A percentile compares a stretch with the other conserved stretches of the same genome.
phyloP scores from a whole-genome alignment of 2,113 vertebrate genomes.

The Micronycteris hirsuta region DNA sequence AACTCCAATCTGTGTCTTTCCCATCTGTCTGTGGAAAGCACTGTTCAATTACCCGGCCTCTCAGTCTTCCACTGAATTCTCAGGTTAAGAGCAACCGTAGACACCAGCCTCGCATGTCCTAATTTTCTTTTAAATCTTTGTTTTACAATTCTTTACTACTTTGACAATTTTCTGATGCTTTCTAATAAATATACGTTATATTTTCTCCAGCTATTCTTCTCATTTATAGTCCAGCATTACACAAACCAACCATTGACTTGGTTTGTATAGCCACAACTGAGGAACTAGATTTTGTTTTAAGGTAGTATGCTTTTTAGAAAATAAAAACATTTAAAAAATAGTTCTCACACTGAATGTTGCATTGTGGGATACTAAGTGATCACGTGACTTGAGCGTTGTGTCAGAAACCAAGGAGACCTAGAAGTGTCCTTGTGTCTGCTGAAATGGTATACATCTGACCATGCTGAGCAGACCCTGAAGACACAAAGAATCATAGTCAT shows the following conservation, averaged over 20 bases:
- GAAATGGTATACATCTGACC: background rate
- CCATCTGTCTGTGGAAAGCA: background rate
- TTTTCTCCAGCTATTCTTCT: background rate
- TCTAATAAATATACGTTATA: background rate
- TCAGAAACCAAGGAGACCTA: background rate
- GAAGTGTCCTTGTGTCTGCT: background rate
- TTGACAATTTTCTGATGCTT: background rate
- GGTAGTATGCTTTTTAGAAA: background rate
- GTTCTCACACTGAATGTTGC: background rate
- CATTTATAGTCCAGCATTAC: background rate
- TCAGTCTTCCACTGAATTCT: background rate
- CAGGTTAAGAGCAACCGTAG: background rate
- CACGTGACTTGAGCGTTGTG: background rate
- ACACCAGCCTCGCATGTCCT: background rate
- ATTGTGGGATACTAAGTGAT: background rate
- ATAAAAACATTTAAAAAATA: background rate
- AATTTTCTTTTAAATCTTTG: background rate
- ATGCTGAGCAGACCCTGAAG: background rate
- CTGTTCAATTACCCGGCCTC: background rate
- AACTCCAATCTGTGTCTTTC: background rate
- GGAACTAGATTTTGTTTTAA: background rate
- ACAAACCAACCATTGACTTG: no score
- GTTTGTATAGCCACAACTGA: background rate
- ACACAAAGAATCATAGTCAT: background rate
- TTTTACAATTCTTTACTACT: background rate